Evolutionary conservation across 1,140 invertebrate genomes (phyloP), one percentile per base, ranked within the genome.

Genomic region (Neodiprion lecontei): DNA sequence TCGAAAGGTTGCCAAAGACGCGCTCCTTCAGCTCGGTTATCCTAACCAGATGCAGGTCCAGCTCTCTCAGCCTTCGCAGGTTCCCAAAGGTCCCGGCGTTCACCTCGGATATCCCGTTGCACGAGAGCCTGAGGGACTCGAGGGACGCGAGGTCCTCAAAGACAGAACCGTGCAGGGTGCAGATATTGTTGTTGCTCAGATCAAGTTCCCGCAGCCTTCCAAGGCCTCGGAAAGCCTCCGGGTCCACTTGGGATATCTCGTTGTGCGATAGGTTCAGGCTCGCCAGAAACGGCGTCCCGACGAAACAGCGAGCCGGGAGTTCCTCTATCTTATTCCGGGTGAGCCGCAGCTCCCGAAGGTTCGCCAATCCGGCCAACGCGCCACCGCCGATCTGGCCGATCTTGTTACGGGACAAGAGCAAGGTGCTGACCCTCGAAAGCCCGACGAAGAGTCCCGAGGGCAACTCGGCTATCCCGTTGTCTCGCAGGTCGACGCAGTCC

Each of bases 241-340:
- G 21, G 49, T 81, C 10, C 4, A 85, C 21, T 14, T 66, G 76
- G 9, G 70, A 74, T 14, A 86, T 80, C 8, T 77, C 48, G 72
- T 85, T 85, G 50, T 78, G 65, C 10, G 80, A 81, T 14, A 85
- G 68, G 69, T 84, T 81, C 50, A 86, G 69, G 21, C 72, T 77
- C 28, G 81, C 67, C 1, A 81, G 14, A 9, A 76, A 69, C 11
- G 74, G 70, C 40, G 78, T 70, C 1, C 79, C 82, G 72, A 78
- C 74, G 70, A 86, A 86, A 9, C 74, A 75, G 1, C 76, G 67
- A 12, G 40, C 53, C 12, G 81, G 79, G 28, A 86, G 67, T 67
- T 74, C 70, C 65, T 74, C 67, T 28, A 85, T 74, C 21, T 49
- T 70, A 75, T 85, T 85, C 40, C 81, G 40, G 9, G 74, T 78